A percentile compares a stretch with the other conserved stretches of the same genome.
Evolutionary conservation across 2,113 vertebrate genomes (phyloP).

Genomic region (Cacatua alba): DNA sequence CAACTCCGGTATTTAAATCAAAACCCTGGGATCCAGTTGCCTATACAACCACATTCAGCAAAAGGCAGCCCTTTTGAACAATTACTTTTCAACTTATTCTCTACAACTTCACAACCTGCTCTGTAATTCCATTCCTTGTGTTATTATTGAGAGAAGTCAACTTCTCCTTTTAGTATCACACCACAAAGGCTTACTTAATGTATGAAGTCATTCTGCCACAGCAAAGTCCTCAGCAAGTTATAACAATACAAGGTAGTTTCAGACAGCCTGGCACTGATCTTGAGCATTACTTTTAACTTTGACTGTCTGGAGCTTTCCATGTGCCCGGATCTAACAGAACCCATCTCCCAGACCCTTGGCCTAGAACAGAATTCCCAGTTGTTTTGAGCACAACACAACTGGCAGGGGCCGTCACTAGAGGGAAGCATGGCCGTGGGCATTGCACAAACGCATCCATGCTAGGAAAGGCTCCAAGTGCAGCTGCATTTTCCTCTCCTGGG

Average conservation of each 20-base stretch:
- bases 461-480: fast-evolving
- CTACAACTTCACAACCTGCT: not conserved
- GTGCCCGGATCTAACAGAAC: no score
- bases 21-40: not conserved
- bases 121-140: not conserved
- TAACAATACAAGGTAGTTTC: not conserved
- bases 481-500: fast-evolving
- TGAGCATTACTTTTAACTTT: not conserved
- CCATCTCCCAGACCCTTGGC: fast-evolving
- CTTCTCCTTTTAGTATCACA: not conserved
- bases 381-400: fast-evolving
- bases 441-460: fast-evolving
- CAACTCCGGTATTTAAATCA: not conserved
- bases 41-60: not conserved
- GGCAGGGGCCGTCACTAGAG: not conserved
- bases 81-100: not conserved
- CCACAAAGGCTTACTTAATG: not conserved
- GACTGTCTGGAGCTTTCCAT: not conserved
- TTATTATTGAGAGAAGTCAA: not conserved
- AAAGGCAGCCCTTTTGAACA: not conserved
- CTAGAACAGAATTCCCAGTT: fast-evolving
- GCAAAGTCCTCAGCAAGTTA: not conserved
- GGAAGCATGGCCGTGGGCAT: fast-evolving
- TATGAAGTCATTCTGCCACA: not conserved
- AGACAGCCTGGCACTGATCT: not conserved